Percentiles rank a stretch among this genome's conserved stretches.
phyloP scores from a whole-genome alignment of 2,113 vertebrate genomes.

The Leptosomus discolor region DNA sequence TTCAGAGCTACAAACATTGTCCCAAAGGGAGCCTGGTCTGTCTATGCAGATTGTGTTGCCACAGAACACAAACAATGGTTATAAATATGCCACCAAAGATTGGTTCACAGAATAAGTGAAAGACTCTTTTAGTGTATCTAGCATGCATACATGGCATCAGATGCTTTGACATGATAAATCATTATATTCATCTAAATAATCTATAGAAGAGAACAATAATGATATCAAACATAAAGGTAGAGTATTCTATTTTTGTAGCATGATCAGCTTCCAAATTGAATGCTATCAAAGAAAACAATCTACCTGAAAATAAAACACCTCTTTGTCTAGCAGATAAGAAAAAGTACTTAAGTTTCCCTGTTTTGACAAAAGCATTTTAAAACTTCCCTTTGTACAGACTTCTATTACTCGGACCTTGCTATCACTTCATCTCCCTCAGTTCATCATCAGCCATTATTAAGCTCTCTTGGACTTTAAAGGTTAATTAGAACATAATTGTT shows the following conservation, averaged over 20 bases:
- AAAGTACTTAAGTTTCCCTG: background rate
- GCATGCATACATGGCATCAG: background rate
- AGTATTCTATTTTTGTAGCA: background rate
- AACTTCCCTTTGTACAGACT: background rate
- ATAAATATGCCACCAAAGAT: background rate
- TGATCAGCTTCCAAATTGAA: background rate
- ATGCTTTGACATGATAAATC: background rate
- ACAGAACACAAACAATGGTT: background rate
- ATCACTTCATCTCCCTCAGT: background rate
- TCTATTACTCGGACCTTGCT: background rate
- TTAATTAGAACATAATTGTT: slow-evolving; percentile 27
- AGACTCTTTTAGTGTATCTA: background rate
- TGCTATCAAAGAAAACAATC: background rate
- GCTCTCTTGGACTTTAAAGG: background rate
- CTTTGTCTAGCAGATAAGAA: background rate
- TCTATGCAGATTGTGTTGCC: background rate
- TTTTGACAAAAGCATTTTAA: background rate
- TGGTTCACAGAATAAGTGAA: background rate
- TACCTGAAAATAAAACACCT: background rate
- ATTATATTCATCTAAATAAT: background rate
- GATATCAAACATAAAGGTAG: background rate
- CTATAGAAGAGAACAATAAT: background rate
- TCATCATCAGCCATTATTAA: background rate
- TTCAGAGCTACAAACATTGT: background rate
- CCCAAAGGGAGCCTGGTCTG: background rate